A percentile compares a stretch with the other conserved stretches of the same genome.
These are phyloP conservation scores for Cebus imitator DNA, from an alignment of 2,113 vertebrate species.

Conservation along the genomic window DNA sequence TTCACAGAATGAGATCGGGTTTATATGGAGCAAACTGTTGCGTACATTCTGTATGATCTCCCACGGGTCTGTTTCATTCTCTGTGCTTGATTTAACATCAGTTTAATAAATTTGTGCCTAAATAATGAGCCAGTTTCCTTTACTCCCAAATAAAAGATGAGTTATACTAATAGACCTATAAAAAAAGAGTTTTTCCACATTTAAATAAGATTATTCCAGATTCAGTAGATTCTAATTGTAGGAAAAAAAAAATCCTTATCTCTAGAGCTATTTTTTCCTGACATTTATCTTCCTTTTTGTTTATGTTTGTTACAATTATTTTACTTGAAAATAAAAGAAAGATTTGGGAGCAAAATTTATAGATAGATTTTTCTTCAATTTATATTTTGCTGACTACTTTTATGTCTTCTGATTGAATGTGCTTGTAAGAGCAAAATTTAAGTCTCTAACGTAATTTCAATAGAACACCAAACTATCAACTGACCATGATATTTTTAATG, in stretches of 20 bases:
- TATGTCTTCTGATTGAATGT: constrained; percentile 45
- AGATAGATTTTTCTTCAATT: background rate
- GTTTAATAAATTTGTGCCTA: constrained; percentile 47
- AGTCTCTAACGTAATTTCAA: constrained; percentile 27
- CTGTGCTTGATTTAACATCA: background rate
- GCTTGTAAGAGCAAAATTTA: background rate
- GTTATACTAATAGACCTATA: constrained; percentile 12
- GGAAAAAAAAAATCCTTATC: background rate
- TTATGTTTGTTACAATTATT: constrained; percentile 24
- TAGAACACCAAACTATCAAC: background rate
- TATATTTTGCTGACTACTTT: constrained; percentile 8
- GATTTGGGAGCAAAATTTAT: background rate
- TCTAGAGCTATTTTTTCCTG: background rate
- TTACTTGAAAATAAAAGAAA: constrained; percentile 35
- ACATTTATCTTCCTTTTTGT: background rate
- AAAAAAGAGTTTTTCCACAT: background rate
- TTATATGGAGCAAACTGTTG: background rate
- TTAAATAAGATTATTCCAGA: constrained; percentile 33
- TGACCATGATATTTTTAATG: constrained; percentile 16
- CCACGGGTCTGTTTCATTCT: background rate
- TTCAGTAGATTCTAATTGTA: constrained; percentile 25
- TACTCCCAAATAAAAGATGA: constrained; percentile 21
- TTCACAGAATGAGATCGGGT: constrained; percentile 24
- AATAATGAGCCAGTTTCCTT: constrained; percentile 42
- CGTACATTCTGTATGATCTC: background rate